Percentiles rank a stretch among this genome's conserved stretches.
Evolutionary conservation across 2,888 invertebrate genomes (phyloP).

Genomic region (Barypeithes pellucidus): DNA sequence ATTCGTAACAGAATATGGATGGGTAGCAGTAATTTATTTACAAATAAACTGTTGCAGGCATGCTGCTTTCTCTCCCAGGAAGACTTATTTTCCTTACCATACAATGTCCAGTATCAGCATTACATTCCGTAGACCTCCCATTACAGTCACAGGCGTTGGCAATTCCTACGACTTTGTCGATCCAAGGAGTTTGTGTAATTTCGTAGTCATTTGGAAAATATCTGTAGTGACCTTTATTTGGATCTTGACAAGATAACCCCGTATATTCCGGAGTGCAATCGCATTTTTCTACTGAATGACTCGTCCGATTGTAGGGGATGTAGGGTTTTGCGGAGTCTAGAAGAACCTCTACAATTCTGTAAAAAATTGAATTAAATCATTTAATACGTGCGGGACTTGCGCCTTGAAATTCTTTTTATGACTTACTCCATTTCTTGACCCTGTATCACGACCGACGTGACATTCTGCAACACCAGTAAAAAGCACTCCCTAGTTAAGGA

Average conservation of each 20-base stretch:
- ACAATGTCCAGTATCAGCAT: constrained; percentile 89
- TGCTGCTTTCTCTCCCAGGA: neutral
- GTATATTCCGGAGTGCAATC: constrained; percentile 86
- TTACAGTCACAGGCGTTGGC: constrained; percentile 89
- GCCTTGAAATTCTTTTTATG: neutral
- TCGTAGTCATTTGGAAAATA: constrained; percentile 79
- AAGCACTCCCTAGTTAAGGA: constrained; percentile 83
- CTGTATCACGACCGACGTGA: constrained; percentile 83
- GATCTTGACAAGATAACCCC: constrained; percentile 93
- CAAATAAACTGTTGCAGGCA: no score
- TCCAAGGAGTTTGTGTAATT: constrained; percentile 64
- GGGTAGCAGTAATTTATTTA: no score
- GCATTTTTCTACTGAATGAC: constrained; percentile 84
- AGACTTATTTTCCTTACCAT: constrained; percentile 76
- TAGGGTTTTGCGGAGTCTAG: constrained; percentile 85
- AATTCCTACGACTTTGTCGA: constrained; percentile 83
- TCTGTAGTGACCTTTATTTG: constrained; percentile 86
- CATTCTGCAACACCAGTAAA: constrained; percentile 93
- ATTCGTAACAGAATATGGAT: no score
- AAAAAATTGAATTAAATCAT: constrained; percentile 23
- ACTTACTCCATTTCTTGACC: constrained; percentile 59
- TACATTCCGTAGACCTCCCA: constrained; percentile 83
- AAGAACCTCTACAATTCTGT: constrained; percentile 78
- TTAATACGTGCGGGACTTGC: no score
- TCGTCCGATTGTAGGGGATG: constrained; percentile 68